Conservation (phyloP, 1,140 invertebrate genomes). For the Lordiphosa clarofinis region DNA sequence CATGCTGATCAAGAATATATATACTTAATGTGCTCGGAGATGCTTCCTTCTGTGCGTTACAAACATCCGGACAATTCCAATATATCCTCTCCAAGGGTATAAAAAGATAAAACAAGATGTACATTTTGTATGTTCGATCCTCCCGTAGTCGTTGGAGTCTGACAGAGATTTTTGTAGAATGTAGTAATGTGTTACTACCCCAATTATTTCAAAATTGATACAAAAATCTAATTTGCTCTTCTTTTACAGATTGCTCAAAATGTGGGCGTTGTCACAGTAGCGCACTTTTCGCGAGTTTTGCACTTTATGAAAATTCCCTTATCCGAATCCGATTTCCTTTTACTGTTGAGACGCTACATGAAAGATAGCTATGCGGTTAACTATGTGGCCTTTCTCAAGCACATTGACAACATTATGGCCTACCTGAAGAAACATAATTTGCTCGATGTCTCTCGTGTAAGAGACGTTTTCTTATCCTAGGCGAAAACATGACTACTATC, state of each 20-base stretch:
- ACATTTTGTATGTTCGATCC: too few species aligned
- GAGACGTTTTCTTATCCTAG: neutral
- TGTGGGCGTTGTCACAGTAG: conserved; percentile 85
- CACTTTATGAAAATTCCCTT: conserved; percentile 84
- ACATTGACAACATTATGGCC: conserved; percentile 82
- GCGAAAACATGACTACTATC: too few species aligned
- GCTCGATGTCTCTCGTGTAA: conserved; percentile 58
- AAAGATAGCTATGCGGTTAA: conserved; percentile 86
- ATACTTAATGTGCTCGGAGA: too few species aligned
- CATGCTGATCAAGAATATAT: too few species aligned
- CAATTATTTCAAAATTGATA: too few species aligned
- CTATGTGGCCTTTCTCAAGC: conserved; percentile 85
- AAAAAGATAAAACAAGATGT: too few species aligned
- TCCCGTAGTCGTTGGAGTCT: too few species aligned
- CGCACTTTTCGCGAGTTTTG: conserved; percentile 86
- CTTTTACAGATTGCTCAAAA: conserved; percentile 84
- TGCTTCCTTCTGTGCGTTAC: too few species aligned
- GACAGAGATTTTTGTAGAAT: too few species aligned
- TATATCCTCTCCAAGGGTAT: too few species aligned
- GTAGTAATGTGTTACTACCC: too few species aligned
- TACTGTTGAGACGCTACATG: conserved; percentile 85
- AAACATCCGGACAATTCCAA: too few species aligned
- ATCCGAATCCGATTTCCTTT: conserved; percentile 84
- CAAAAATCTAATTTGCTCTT: conserved; percentile 1
- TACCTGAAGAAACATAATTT: conserved; percentile 56